These are phyloP conservation scores for Erinaceus europaeus DNA, from an alignment of 2,113 vertebrate genomes.

Conservation along the genomic window DNA sequence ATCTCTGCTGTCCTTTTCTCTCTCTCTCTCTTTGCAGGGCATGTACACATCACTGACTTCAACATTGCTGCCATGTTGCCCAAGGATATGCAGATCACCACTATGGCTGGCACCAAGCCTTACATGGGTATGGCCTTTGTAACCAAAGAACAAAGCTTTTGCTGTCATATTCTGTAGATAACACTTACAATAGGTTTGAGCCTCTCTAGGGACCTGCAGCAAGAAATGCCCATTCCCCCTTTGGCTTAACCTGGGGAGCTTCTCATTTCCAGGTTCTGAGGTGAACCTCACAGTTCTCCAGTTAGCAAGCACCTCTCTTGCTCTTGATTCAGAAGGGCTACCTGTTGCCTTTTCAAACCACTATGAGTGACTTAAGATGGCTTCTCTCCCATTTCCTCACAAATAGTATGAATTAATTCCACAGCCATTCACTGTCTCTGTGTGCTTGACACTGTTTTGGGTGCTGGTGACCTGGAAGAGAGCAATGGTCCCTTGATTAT, in stretches of 20 bases:
- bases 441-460: background rate
- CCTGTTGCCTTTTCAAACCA: background rate
- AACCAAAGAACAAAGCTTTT: background rate
- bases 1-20: constrained; percentile 49
- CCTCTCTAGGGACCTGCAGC: background rate
- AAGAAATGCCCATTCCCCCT: background rate
- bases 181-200: background rate
- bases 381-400: background rate
- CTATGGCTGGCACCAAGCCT: constrained; percentile 96
- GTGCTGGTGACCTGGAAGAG: background rate
- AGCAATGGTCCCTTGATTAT: background rate
- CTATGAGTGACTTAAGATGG: background rate
- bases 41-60: constrained; percentile 96
- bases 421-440: background rate
- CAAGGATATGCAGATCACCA: constrained; percentile 88
- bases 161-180: background rate
- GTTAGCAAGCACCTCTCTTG: background rate
- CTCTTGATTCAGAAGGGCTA: background rate
- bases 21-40: constrained; percentile 83
- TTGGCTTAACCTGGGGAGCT: background rate
- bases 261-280: background rate
- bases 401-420: background rate
- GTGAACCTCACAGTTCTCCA: background rate
- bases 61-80: constrained; percentile 94
- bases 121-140: constrained; percentile 91